Conservation (phyloP, 1,140 invertebrate genomes). For the Galleria mellonella region DNA sequence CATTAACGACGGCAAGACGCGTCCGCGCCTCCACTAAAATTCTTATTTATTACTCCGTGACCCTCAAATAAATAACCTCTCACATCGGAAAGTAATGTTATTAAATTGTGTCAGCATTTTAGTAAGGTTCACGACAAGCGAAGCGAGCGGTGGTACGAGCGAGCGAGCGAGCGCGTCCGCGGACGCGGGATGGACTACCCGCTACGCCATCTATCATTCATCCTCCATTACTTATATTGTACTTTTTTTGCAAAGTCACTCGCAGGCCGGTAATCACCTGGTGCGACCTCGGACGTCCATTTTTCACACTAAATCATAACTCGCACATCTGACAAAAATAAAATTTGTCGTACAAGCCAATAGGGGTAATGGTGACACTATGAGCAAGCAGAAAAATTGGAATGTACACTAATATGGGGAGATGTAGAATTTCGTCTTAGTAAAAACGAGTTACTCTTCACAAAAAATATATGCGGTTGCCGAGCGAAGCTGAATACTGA, state of each 20-base stretch:
- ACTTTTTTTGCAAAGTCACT: slow-evolving; percentile 73
- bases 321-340: slow-evolving; percentile 69
- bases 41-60: slow-evolving; percentile 62
- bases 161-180: slow-evolving; percentile 13
- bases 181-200: slow-evolving; percentile 31
- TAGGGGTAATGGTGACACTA: slow-evolving; percentile 63
- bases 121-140: slow-evolving; percentile 20
- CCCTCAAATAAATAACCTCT: slow-evolving; percentile 68
- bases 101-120: slow-evolving; percentile 74
- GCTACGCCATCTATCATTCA: slow-evolving; percentile 68
- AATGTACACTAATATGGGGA: slow-evolving; percentile 22
- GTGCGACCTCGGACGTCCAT: slow-evolving; percentile 64
- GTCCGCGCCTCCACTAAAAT: slow-evolving; percentile 57
- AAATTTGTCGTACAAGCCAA: slow-evolving; percentile 72
- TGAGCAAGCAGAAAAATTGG: slow-evolving; percentile 49
- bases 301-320: slow-evolving; percentile 74
- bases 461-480: background rate
- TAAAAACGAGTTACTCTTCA: background rate
- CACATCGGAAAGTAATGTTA: slow-evolving; percentile 67
- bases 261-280: slow-evolving; percentile 72
- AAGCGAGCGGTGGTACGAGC: slow-evolving; percentile 27
- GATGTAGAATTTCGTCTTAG: slow-evolving; percentile 2
- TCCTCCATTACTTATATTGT: slow-evolving; percentile 74
- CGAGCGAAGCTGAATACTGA: background rate
- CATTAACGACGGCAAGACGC: slow-evolving; percentile 57